Base-by-base conservation (phyloP, 2,888 invertebrate species). In the Lydus trimaculatus region DNA sequence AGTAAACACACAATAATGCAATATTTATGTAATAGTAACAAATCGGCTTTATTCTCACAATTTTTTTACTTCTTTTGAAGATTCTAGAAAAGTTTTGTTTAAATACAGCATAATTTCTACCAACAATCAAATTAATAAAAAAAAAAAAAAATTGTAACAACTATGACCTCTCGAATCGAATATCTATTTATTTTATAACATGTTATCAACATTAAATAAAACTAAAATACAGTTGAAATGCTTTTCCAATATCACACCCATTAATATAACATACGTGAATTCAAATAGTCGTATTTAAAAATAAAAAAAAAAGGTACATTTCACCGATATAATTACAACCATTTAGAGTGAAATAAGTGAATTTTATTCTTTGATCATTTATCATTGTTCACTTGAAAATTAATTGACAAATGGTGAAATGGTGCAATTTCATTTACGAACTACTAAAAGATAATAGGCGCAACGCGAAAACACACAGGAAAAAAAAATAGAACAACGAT, bases 211-310 rank as follows among this genome's bases (percentile, higher is more conserved):
- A 56, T 56, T 56, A 56, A 28, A 28, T 56, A 56, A 25, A 56
- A 56, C 56, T 28, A 28, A 56, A 56, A 15, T 56, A 56, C 56
- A 56, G 28, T 56, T 56, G 28, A 28, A 56, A 56, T 28, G 56
- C 25, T 56, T 56, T 56, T 56, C 56, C 56, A 56, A 56, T 56
- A 56, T 56, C n/a, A 56, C 28, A 56, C 5, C 56, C 56, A 56
- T 56, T 56, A 56, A 56, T 56, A 25, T 56, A 56, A 56, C 56
- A 28, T 56, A 56, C 28, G 56, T 56, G 56, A 56, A 56, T 56
- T 56, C 56, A 56, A 56, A 56, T 56, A 56, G 56, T 56, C 28
- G 8, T 56, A 56, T 56, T 25, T 56, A 8, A 20, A 48, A 48
- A 48, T n/a, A 48, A 48, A 48, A 48, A 23, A 56, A 25, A 56